phyloP scores from a whole-genome alignment of 2,888 invertebrate species.

The Chydorus sphaericus region DNA sequence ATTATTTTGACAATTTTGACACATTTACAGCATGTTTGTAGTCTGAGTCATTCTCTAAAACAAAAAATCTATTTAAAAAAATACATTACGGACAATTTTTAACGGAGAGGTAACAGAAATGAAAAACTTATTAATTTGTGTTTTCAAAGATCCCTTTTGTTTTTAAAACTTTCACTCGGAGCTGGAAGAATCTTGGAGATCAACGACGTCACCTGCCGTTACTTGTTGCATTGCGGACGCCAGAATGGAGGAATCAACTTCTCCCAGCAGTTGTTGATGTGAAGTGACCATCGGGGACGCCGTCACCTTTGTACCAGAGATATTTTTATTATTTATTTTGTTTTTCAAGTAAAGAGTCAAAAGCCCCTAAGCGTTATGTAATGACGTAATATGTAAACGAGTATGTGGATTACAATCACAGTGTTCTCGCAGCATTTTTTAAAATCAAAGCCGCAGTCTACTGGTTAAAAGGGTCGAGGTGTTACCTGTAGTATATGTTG shows the following conservation, averaged over 20 bases:
- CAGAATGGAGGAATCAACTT: conserved; percentile 13
- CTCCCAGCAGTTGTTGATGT: background rate
- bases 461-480: background rate
- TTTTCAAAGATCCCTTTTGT: too few relatives aligned
- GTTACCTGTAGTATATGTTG: conserved; percentile 14
- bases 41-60: too few relatives aligned
- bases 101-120: too few relatives aligned
- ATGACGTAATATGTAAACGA: background rate
- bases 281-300: conserved; percentile 10
- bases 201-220: conserved; percentile 5
- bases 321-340: too few relatives aligned
- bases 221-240: conserved; percentile 14
- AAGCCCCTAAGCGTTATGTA: conserved; percentile 2
- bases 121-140: too few relatives aligned
- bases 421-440: background rate
- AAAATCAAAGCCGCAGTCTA: background rate
- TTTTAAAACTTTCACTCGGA: too few relatives aligned
- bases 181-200: background rate
- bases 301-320: conserved; percentile 5
- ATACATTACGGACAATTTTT: too few relatives aligned
- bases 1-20: too few relatives aligned
- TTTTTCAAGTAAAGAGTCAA: too few relatives aligned
- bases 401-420: background rate
- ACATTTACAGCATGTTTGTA: too few relatives aligned
- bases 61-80: too few relatives aligned